Evolutionary conservation across 2,888 invertebrate genomes (phyloP).

Genomic region (Ypsolopha scabrella): DNA sequence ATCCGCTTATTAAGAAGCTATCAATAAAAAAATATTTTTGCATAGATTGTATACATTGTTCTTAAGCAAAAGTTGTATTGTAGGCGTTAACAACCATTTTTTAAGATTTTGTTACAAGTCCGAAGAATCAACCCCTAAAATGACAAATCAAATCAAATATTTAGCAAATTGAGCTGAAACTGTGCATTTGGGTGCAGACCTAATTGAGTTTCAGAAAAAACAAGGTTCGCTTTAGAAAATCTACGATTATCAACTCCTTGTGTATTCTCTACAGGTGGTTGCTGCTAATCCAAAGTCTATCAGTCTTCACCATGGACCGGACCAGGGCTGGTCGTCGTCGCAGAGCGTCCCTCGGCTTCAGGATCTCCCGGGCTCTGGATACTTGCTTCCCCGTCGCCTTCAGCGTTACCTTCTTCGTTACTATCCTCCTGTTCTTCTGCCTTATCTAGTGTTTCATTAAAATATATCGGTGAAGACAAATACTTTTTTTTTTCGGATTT

Average conservation of each 20-base stretch:
- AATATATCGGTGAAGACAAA: not conserved
- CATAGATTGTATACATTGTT: too few species aligned
- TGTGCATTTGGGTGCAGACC: too few species aligned
- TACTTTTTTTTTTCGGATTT: not conserved
- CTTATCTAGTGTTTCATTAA: conserved; percentile 21
- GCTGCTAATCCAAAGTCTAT: not conserved
- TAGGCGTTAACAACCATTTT: too few species aligned
- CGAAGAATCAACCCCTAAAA: too few species aligned
- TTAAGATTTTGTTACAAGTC: too few species aligned
- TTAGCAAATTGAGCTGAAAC: too few species aligned
- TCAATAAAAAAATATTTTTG: too few species aligned
- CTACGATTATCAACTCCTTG: not conserved
- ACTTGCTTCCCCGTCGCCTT: conserved; percentile 48
- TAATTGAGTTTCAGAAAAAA: too few species aligned
- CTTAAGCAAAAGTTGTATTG: too few species aligned
- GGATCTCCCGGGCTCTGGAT: conserved; percentile 34
- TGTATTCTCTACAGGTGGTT: not conserved
- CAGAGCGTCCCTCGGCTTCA: conserved; percentile 22
- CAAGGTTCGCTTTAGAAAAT: too few species aligned
- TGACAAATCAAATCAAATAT: too few species aligned
- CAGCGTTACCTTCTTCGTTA: conserved; percentile 38
- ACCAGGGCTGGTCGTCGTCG: conserved; percentile 12
- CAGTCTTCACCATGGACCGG: conserved; percentile 23
- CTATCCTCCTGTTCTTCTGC: conserved; percentile 48
- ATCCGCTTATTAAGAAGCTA: too few species aligned